phyloP scores from a whole-genome alignment of 2,797 vertebrate genomes.

The Podarcis siculus region DNA sequence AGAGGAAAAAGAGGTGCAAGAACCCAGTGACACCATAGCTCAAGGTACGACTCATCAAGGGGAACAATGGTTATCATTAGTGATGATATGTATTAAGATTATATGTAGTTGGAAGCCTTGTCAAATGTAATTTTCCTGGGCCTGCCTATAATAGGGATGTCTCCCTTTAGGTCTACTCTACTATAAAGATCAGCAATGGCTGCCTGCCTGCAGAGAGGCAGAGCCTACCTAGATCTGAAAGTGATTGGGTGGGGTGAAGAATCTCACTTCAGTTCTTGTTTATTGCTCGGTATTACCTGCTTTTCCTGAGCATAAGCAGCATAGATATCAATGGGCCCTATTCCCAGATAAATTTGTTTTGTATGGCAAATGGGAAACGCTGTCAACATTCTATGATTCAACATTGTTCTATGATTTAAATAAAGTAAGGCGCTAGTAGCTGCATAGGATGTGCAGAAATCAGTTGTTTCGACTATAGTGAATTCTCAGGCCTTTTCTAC shows the following conservation, averaged over 20 bases:
- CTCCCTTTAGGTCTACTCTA: neutral
- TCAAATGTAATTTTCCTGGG: neutral
- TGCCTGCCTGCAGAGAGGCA: slow-evolving; percentile 4
- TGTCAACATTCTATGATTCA: too few species aligned
- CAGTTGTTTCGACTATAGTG: neutral
- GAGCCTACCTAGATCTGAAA: neutral
- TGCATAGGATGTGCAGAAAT: neutral
- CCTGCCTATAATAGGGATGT: neutral
- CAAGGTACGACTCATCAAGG: slow-evolving; percentile 83
- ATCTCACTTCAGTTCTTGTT: neutral
- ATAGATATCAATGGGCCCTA: neutral
- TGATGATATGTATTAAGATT: neutral
- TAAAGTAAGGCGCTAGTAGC: neutral
- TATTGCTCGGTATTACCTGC: too few species aligned
- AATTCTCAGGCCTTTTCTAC: neutral
- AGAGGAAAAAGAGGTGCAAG: slow-evolving; percentile 87
- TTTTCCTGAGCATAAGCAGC: too few species aligned
- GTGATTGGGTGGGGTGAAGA: neutral
- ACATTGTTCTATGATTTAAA: neutral
- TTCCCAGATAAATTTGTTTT: neutral
- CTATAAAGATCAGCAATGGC: neutral
- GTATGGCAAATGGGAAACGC: too few species aligned
- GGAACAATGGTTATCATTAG: neutral
- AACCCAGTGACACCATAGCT: slow-evolving; percentile 87
- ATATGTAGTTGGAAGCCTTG: neutral